A percentile compares a stretch with the other conserved stretches of the same genome.
Evolutionary conservation across 2,888 invertebrate species (phyloP).

Genomic region (Nematopogon swammerdamellus): DNA sequence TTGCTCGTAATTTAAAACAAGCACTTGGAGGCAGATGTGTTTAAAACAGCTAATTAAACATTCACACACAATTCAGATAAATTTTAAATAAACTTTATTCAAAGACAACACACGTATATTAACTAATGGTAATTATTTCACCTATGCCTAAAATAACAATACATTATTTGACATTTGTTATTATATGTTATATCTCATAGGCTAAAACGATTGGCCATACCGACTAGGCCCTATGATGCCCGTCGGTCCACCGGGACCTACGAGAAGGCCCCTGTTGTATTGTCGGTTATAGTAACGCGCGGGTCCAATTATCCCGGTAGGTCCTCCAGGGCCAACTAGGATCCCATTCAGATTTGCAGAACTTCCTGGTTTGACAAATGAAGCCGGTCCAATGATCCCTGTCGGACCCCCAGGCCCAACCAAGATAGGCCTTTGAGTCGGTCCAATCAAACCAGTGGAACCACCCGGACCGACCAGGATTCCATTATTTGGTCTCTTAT

Average conservation of each 20-base stretch:
- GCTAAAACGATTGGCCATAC: no score
- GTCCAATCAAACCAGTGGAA: constrained; percentile 30
- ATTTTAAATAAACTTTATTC: background rate
- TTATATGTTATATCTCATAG: no score
- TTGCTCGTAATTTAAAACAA: no score
- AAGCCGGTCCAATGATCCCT: constrained; percentile 30
- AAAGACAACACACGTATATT: background rate
- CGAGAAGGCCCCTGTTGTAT: constrained; percentile 23
- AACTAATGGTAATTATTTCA: no score
- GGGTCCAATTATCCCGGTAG: constrained; percentile 1
- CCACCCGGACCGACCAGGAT: constrained; percentile 42
- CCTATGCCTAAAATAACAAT: no score
- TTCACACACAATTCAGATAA: background rate
- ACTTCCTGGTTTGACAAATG: background rate
- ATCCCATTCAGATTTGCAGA: no score
- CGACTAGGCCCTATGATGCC: constrained; percentile 28
- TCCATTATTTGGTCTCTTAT: constrained; percentile 12
- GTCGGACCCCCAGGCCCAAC: constrained; percentile 48
- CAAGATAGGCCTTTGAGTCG: constrained; percentile 23
- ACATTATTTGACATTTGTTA: no score
- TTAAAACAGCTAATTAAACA: background rate
- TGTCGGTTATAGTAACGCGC: constrained; percentile 1
- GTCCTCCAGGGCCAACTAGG: constrained; percentile 39
- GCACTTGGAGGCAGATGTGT: no score
- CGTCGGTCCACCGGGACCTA: constrained; percentile 48